phyloP scores from a whole-genome alignment of 2,113 vertebrate genomes.

The Peromyscus maniculatus region DNA sequence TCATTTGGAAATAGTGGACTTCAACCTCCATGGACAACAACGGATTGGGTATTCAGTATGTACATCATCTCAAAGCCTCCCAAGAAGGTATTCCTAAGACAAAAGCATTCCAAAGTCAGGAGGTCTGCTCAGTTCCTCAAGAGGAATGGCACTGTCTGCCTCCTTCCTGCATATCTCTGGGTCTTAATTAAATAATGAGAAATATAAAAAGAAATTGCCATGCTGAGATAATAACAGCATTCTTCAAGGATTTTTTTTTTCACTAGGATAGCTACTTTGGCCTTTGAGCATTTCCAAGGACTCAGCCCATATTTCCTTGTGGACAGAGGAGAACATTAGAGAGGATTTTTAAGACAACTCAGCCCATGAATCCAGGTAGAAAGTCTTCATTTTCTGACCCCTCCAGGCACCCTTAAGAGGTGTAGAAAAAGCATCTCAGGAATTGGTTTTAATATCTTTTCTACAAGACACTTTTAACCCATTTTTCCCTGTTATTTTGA shows the following conservation, averaged over 20 bases:
- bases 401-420: neutral
- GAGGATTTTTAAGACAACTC: conserved; percentile 28
- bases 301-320: neutral
- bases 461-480: conserved; percentile 49
- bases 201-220: conserved; percentile 16
- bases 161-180: neutral
- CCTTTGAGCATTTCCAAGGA: neutral
- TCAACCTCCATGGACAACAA: neutral
- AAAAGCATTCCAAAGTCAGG: neutral
- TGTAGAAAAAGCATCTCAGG: neutral
- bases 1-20: neutral
- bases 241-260: conserved; percentile 29
- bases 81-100: neutral
- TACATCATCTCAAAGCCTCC: neutral
- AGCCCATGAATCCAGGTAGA: neutral
- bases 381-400: neutral
- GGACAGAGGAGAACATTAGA: neutral
- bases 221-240: neutral
- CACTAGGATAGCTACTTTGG: neutral
- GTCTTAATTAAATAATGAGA: conserved; percentile 61
- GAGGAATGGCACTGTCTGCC: neutral
- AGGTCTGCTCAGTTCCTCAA: neutral
- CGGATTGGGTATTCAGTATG: neutral
- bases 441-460: conserved; percentile 32
- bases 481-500: conserved; percentile 26